These are phyloP conservation scores for Tauraco erythrolophus DNA, from an alignment of 2,113 vertebrate genomes.

Conservation along the genomic window DNA sequence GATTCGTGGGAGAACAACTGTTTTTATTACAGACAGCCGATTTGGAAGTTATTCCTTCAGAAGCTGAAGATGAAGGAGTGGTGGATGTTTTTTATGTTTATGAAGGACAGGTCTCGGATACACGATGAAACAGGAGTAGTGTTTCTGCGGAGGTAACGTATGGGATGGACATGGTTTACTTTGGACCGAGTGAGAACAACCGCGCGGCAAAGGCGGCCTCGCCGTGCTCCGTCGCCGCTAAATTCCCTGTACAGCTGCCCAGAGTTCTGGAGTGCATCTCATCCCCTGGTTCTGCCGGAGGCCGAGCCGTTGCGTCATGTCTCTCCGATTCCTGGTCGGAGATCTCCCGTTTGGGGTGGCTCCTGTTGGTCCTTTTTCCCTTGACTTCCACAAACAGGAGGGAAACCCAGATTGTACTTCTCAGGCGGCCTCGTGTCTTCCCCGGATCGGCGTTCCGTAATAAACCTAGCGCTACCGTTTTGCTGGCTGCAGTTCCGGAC, in stretches of 20 bases:
- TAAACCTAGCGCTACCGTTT: not conserved
- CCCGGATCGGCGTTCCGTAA: not conserved
- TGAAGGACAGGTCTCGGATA: not conserved
- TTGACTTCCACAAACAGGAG: not conserved
- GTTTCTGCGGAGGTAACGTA: rapidly evolving
- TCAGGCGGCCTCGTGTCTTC: too few relatives aligned
- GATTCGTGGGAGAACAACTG: not conserved
- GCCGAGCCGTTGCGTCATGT: not conserved
- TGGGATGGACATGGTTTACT: rapidly evolving
- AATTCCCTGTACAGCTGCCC: not conserved
- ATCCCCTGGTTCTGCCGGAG: not conserved
- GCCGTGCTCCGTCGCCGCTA: rapidly evolving
- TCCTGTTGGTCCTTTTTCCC: not conserved
- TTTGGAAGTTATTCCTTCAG: not conserved
- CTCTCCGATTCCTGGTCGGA: not conserved
- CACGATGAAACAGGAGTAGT: rapidly evolving
- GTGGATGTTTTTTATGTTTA: not conserved
- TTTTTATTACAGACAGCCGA: not conserved
- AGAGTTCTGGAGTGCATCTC: not conserved
- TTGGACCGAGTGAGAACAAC: not conserved
- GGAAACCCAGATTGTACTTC: not conserved
- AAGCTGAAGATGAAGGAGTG: not conserved
- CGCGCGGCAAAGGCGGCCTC: rapidly evolving
- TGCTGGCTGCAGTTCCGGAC: not conserved
- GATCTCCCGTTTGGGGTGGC: not conserved